A percentile compares a stretch with the other conserved stretches of the same genome.
phyloP scores from a whole-genome alignment of 2,113 vertebrate species.

The Hippocampus barbouri region DNA sequence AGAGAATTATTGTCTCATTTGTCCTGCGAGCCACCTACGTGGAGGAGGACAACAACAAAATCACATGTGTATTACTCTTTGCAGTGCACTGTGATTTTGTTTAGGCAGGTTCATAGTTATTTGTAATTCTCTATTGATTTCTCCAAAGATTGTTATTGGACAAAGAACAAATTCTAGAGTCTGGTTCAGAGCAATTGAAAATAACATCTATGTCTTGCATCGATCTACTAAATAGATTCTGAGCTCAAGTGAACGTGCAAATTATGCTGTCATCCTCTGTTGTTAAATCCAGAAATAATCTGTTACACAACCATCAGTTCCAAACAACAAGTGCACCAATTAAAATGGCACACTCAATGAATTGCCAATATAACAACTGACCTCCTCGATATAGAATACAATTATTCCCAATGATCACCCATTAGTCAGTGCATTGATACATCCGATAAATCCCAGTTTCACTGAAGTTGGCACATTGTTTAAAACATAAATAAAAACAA shows the following conservation, averaged over 20 bases:
- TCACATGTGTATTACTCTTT: neutral
- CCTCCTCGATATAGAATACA: neutral
- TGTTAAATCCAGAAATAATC: neutral
- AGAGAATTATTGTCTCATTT: too few species aligned
- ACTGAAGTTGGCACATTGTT: neutral
- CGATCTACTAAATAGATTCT: neutral
- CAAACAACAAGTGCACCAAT: neutral
- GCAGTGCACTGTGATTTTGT: neutral
- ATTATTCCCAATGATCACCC: neutral
- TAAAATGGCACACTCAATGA: neutral
- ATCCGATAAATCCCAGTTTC: neutral
- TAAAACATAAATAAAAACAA: too few species aligned
- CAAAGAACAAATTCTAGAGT: constrained; percentile 3
- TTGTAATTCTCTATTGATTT: neutral
- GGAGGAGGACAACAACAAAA: neutral
- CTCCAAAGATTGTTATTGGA: neutral
- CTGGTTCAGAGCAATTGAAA: neutral
- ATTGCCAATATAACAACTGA: neutral
- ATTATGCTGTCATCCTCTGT: neutral
- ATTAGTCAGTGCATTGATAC: neutral
- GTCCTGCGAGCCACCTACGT: neutral
- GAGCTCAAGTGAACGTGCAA: neutral
- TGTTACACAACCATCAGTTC: neutral
- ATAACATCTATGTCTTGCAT: neutral
- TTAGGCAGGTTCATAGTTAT: neutral